phyloP scores from a whole-genome alignment of 2,113 vertebrate genomes.

The Petaurus breviceps region DNA sequence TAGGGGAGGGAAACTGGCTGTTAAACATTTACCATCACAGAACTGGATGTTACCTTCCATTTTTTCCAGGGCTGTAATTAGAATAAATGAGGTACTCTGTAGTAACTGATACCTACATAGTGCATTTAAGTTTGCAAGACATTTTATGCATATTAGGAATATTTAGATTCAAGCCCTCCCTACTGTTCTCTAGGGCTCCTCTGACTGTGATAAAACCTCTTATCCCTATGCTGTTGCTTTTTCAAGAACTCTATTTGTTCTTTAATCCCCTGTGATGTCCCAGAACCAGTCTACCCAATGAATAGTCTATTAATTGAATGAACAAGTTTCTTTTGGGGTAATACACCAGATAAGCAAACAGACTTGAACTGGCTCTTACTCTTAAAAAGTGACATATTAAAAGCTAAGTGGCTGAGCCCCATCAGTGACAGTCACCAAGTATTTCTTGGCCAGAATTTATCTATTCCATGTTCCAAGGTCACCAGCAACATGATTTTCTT shows the following conservation, averaged over 20 bases:
- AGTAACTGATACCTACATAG: background rate
- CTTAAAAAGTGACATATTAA: background rate
- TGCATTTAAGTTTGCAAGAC: background rate
- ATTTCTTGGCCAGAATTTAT: background rate
- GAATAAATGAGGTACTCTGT: background rate
- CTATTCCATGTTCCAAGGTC: rapidly evolving
- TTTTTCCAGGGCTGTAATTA: background rate
- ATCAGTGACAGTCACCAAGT: background rate
- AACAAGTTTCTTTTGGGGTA: background rate
- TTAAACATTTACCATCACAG: background rate
- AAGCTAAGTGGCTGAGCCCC: background rate
- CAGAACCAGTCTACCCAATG: background rate
- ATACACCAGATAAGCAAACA: rapidly evolving
- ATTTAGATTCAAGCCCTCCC: background rate
- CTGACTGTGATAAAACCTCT: background rate
- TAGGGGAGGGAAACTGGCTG: background rate
- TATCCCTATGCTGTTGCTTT: background rate
- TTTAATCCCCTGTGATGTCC: background rate
- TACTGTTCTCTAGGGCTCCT: background rate
- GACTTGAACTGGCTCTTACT: background rate
- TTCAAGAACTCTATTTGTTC: background rate
- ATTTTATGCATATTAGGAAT: background rate
- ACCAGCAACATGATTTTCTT: background rate
- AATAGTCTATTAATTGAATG: background rate
- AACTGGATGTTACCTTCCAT: background rate